phyloP scores from a whole-genome alignment of 2,113 vertebrate genomes.

The Orientallactaga bullata region DNA sequence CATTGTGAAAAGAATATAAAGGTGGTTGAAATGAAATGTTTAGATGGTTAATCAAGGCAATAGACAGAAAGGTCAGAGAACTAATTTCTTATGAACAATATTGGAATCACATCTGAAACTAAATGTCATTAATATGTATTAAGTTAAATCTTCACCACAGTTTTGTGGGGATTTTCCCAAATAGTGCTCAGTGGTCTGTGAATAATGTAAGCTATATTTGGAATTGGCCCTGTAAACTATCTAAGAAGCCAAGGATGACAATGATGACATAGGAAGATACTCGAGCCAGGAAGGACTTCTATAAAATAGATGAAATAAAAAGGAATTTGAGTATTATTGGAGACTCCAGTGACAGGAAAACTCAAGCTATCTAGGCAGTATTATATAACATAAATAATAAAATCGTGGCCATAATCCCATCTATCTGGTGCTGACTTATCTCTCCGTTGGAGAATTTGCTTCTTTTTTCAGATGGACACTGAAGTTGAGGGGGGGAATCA shows the following conservation, averaged over 20 bases:
- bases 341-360: not conserved
- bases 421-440: too few species aligned
- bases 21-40: not conserved
- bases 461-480: too few species aligned
- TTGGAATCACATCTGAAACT: not conserved
- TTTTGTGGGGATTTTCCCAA: not conserved
- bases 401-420: not conserved
- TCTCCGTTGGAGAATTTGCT: too few species aligned
- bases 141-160: not conserved
- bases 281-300: not conserved
- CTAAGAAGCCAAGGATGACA: not conserved
- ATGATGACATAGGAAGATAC: not conserved
- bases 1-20: conserved; percentile 1
- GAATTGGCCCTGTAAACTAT: not conserved
- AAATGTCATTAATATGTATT: not conserved
- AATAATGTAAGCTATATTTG: not conserved
- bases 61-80: not conserved
- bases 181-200: not conserved
- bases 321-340: not conserved
- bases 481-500: too few species aligned
- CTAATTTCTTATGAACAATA: not conserved
- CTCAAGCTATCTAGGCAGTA: not conserved
- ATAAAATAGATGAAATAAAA: not conserved
- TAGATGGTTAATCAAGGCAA: not conserved
- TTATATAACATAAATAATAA: not conserved